Percentiles rank a stretch among this genome's conserved stretches.
Evolutionary conservation across 2,888 invertebrate species (phyloP).

Genomic region (Panopea generosa): DNA sequence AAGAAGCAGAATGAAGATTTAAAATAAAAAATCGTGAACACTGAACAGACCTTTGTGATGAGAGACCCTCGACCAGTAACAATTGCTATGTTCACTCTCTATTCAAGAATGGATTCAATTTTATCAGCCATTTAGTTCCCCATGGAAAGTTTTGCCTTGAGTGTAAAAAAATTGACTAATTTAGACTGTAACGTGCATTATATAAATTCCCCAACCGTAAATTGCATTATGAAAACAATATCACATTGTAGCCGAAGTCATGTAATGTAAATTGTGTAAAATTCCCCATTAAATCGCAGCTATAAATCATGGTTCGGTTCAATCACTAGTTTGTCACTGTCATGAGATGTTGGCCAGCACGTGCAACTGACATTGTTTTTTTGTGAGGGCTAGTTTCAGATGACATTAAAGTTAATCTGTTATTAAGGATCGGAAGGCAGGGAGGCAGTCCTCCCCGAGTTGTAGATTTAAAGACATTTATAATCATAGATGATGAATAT

Average conservation of each 20-base stretch:
- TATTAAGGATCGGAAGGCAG: not conserved
- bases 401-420: slow-evolving; percentile 1
- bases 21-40: too few relatives aligned
- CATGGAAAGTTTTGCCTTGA: not conserved
- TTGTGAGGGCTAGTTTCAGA: not conserved
- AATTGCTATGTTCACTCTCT: not conserved
- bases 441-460: not conserved
- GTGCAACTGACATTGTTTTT: slow-evolving; percentile 6
- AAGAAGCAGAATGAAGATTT: too few relatives aligned
- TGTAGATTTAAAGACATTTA: slow-evolving; percentile 3
- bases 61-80: too few relatives aligned
- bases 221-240: slow-evolving; percentile 4
- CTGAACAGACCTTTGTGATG: too few relatives aligned
- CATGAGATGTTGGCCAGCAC: not conserved
- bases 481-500: not conserved
- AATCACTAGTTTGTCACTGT: slow-evolving; percentile 14
- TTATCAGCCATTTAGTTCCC: slow-evolving; percentile 11
- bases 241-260: not conserved
- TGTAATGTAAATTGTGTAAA: slow-evolving; percentile 4
- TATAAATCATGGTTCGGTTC: slow-evolving; percentile 30
- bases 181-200: slow-evolving; percentile 2
- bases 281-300: not conserved
- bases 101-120: not conserved
- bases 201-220: slow-evolving; percentile 9
- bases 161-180: not conserved